Base-by-base conservation (phyloP, 35 echinoderm and acorn worm genomes). In the Amphiura filiformis region DNA sequence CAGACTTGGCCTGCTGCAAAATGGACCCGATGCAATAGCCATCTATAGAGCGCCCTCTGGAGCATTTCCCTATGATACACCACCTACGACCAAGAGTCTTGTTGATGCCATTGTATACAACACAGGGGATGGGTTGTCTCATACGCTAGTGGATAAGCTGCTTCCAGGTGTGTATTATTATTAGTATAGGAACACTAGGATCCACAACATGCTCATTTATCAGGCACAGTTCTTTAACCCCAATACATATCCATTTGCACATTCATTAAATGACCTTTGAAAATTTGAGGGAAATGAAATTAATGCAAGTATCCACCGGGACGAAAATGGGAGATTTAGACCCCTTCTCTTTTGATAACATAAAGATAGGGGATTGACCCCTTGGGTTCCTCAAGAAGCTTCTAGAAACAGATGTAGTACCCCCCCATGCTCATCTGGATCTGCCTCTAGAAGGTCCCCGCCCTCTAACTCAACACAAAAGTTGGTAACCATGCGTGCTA, bases 31-130 rank as follows among this genome's bases (percentile, higher is more conserved):
- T 89, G 95, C 84, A 22, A 47, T 97, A 13, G 87, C 95, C 30
- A 15, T 97, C n/a, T 93, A 93, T 76, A 40, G 95, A 76, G 95
- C 88, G 12, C 92, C 92, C 7, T 35, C 22, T 30, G 89, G 81
- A 34, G 91, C 95, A 3, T 97, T 97, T 41, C 92, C 92, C 5
- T 80, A 91, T 75, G 85, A 88, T 61, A 88, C 87, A 11, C 35
- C 52, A 22, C 86, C 84, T 11, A 90, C 89, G 26, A 30, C n/a
- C 0, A 57, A 64, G 11, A 86, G 95, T 91, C 36, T 97, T 56
- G 78, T 97, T 35, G 95, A 97, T 86, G 95, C 88, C 35, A 56
- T 94, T 20, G 91, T 97, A 17, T 97, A 97, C 36, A 84, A 87
- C 14, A 81, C 76, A 18, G 81, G 44, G 34, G 85, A 89, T 26